Conservation (phyloP, 2,797 vertebrate species). For the Nothura maculosa region DNA sequence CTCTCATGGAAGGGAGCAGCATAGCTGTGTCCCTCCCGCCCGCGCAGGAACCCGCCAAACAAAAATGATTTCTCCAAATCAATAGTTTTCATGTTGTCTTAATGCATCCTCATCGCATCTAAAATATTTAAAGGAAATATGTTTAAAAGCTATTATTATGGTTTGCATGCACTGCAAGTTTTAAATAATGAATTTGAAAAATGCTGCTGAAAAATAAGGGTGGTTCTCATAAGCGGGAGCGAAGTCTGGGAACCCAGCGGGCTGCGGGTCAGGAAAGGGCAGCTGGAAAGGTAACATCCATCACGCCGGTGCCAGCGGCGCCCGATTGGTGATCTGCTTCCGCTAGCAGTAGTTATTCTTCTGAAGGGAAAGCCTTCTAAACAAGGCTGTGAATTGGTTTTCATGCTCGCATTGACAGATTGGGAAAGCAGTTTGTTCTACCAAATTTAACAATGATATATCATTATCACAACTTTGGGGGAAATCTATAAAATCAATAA, state of each 20-base stretch:
- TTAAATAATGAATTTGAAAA: constrained; percentile 78
- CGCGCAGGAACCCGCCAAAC: background rate
- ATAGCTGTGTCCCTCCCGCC: background rate
- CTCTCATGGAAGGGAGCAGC: constrained; percentile 70
- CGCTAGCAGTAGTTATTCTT: constrained; percentile 75
- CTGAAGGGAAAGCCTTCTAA: constrained; percentile 82
- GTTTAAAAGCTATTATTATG: constrained; percentile 77
- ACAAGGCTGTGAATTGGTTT: constrained; percentile 89
- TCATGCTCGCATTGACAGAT: constrained; percentile 93
- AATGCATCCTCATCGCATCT: constrained; percentile 78
- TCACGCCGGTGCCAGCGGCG: constrained; percentile 75
- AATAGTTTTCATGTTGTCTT: constrained; percentile 72
- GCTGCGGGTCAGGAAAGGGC: constrained; percentile 76
- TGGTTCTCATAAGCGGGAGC: constrained; percentile 67
- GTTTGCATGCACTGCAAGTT: constrained; percentile 68
- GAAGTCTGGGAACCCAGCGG: constrained; percentile 66
- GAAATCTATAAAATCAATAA: constrained; percentile 99
- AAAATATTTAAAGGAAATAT: constrained; percentile 78
- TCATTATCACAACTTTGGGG: constrained; percentile 99
- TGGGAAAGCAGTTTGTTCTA: constrained; percentile 99
- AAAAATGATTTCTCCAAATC: constrained; percentile 75
- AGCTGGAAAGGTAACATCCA: constrained; percentile 72
- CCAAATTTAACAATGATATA: constrained; percentile 99
- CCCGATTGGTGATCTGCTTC: constrained; percentile 73
- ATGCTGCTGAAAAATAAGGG: constrained; percentile 50